phyloP scores from a whole-genome alignment of 2,797 vertebrate genomes.

The Pangasius krempfi region DNA sequence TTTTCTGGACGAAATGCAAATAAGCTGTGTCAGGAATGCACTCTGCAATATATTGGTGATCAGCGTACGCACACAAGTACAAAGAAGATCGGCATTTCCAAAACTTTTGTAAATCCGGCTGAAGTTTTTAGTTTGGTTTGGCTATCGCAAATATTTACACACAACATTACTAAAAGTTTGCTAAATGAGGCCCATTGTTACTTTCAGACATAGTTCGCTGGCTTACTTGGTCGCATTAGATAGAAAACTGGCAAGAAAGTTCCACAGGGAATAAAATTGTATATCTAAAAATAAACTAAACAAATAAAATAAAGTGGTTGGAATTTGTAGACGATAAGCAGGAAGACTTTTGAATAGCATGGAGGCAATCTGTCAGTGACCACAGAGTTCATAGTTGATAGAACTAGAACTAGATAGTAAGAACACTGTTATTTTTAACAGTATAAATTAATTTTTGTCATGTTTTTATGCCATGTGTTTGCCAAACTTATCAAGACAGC shows the following conservation, averaged over 20 bases:
- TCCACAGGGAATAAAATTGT: background rate
- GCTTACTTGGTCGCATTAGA: background rate
- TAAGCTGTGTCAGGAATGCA: too few species aligned
- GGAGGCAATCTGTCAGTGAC: background rate
- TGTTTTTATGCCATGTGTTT: background rate
- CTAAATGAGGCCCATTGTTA: background rate
- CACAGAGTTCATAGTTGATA: background rate
- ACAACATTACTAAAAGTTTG: background rate
- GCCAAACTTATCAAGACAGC: background rate
- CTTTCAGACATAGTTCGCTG: background rate
- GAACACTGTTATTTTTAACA: background rate
- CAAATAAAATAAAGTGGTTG: too few species aligned
- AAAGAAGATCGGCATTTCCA: too few species aligned
- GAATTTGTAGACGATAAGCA: background rate
- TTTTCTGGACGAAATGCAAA: too few species aligned
- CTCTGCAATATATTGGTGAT: too few species aligned
- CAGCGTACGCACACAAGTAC: too few species aligned
- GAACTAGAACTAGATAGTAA: background rate
- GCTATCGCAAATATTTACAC: background rate
- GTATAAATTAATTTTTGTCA: background rate
- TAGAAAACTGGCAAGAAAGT: background rate
- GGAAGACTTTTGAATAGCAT: background rate
- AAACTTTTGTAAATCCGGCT: too few species aligned
- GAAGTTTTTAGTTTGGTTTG: background rate
- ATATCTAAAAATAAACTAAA: too few species aligned